Base-by-base conservation (phyloP, 2,797 vertebrate species). In the Intellagama lesueurii region DNA sequence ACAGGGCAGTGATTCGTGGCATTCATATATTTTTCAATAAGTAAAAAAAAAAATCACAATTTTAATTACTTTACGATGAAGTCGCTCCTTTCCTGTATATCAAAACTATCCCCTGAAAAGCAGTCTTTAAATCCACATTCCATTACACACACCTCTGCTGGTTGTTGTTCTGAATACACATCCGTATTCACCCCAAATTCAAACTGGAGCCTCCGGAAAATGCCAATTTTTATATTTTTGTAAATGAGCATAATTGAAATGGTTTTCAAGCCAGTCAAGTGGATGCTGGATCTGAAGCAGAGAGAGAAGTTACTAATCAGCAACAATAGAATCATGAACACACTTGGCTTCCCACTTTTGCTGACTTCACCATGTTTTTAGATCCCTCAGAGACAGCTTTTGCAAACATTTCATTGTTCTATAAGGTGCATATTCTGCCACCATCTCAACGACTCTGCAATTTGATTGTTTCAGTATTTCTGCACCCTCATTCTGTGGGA, bases 321-420 rank as follows among this genome's bases (percentile, higher is more conserved):
- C 91, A 95, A 83, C 79, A 89, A 89, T 86, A 93, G 90, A 93
- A 96, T 87, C 88, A 35, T 93, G 90, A 32, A 91, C 93, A 90
- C 89, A 94, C 91, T 93, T 70, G 81, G 52, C 82, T 16, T 73
- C 52, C 89, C 93, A 90, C 17, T 91, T 94, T 91, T 93, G 90
- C 94, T 93, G 93, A 94, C 89, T 95, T 94, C 82, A 94, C 91
- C 92, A 64, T 91, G 92, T 83, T 90, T 89, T 94, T 93, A 96
- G 95, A 94, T 96, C 93, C 89, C 78, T 94, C 89, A 69, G 83
- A 91, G 92, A 91, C 92, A 84, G 66, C 85, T 91, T 92, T 81
- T 81, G 56, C 93, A 94, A 90, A 91, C 87, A 86, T 90, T 94
- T 91, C 89, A 94, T 95, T 94, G 92, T 93, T 94, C 85, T 81